phyloP scores from a whole-genome alignment of 2,113 vertebrate species.

The Gavia stellata region DNA sequence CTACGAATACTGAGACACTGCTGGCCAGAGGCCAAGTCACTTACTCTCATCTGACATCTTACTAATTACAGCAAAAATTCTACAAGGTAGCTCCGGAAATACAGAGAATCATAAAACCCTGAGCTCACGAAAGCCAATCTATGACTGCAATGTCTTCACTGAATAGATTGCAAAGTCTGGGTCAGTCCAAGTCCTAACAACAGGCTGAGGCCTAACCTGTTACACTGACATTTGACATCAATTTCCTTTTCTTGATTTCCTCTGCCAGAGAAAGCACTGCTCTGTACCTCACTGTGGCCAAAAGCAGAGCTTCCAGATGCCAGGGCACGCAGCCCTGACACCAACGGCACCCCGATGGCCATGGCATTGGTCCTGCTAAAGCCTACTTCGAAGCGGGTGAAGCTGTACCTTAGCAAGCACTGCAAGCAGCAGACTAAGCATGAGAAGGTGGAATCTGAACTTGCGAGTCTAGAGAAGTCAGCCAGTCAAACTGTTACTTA shows the following conservation, averaged over 20 bases:
- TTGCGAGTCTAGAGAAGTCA: neutral
- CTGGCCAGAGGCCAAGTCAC: neutral
- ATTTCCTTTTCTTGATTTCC: neutral
- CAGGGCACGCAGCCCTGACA: fast-evolving
- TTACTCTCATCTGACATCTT: neutral
- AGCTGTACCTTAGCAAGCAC: neutral
- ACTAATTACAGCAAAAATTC: neutral
- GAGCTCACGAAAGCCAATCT: neutral
- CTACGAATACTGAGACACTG: neutral
- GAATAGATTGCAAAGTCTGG: neutral
- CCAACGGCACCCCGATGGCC: fast-evolving
- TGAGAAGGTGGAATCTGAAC: neutral
- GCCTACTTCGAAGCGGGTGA: fast-evolving
- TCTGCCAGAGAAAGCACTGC: neutral
- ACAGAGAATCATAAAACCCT: neutral
- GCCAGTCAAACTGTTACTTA: neutral
- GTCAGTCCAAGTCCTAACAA: neutral
- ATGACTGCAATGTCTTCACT: neutral
- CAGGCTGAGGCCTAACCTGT: neutral
- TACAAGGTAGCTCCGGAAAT: neutral
- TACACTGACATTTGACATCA: neutral
- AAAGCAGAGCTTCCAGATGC: neutral
- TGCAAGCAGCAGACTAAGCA: neutral
- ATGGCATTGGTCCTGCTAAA: fast-evolving
- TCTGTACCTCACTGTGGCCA: neutral